Base-by-base conservation (phyloP, 2,888 invertebrate genomes). In the Aleiodes testaceus region DNA sequence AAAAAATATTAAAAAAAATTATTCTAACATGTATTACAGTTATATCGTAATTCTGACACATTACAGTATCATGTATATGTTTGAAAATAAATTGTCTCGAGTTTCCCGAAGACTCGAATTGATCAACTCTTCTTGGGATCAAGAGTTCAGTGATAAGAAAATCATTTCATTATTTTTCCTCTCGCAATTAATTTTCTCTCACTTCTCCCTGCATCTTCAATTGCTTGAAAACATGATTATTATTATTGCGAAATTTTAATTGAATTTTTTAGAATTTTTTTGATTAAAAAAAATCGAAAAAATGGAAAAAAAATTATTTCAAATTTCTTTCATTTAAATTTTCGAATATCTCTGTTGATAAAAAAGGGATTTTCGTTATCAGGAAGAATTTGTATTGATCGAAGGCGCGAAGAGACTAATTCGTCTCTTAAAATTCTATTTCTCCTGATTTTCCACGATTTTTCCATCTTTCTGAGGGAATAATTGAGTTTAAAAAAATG, bases 131-230 rank as follows among this genome's bases (percentile, higher is more conserved):
- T 36, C 36, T 5, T 26, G 55, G 66, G 76, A 75, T 76, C 75
- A 75, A 75, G 70, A 70, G 72, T 66, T 55, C 75, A 65, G 47
- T 50, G 76, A 76, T 76, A 76, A 75, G 42, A 30, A 70, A 66
- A 71, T 52, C 20, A 44, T 45, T 22, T 11, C 53, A 16, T 64
- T 44, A 22, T 66, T 49, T 26, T 65, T 5, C 9, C 12, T 65
- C 14, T 49, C 22, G 26, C 26, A 53, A 36, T 30, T 66, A 5
- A 20, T 14, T 52, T 47, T 18, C 30, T 16, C 36, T 7, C 36
- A 5, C 26, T 26, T 26, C 26, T 36, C 7, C 36, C n/a, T n/a
- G n/a, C n/a, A n/a, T n/a, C n/a, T n/a, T 11, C 36, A 11, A 36
- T 36, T 36, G 1, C 9, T 11, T 9, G 11, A 6, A 36, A 36